These are phyloP conservation scores for Eidolon dupreanum DNA, from an alignment of 2,797 vertebrate genomes.

Conservation along the genomic window DNA sequence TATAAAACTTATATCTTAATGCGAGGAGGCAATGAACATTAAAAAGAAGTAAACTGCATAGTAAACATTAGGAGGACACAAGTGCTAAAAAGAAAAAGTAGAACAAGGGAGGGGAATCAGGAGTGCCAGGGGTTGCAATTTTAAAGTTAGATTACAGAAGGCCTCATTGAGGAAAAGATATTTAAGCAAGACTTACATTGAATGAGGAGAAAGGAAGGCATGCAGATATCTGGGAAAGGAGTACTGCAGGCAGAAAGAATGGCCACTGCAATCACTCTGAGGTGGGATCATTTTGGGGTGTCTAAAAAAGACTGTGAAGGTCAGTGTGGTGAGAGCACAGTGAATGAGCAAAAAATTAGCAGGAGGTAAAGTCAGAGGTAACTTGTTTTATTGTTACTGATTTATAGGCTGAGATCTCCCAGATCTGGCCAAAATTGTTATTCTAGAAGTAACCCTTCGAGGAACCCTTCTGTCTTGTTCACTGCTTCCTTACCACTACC, in stretches of 20 bases:
- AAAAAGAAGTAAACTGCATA: conserved; percentile 35
- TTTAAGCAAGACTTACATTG: conserved; percentile 11
- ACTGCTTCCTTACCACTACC: background rate
- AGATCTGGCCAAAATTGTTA: conserved; percentile 12
- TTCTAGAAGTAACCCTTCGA: conserved; percentile 22
- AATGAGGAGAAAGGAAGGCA: conserved; percentile 27
- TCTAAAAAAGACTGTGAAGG: conserved; percentile 9
- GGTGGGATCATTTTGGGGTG: background rate
- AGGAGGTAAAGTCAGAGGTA: conserved; percentile 39
- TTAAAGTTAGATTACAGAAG: conserved; percentile 44
- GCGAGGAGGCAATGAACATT: background rate
- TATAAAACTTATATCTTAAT: conserved; percentile 37
- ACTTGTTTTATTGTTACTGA: conserved; percentile 50
- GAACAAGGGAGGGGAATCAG: conserved; percentile 19
- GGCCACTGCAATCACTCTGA: background rate
- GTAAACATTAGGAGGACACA: conserved; percentile 19
- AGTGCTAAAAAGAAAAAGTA: background rate
- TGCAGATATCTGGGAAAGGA: background rate
- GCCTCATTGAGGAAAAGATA: background rate
- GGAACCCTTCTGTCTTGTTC: conserved; percentile 38
- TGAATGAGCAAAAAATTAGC: background rate
- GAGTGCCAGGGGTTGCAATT: background rate
- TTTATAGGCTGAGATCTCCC: background rate
- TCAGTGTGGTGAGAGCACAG: background rate
- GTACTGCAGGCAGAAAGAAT: background rate